Evolutionary conservation across 2,797 vertebrate species (phyloP).

Genomic region (Urosaurus nigricauda): DNA sequence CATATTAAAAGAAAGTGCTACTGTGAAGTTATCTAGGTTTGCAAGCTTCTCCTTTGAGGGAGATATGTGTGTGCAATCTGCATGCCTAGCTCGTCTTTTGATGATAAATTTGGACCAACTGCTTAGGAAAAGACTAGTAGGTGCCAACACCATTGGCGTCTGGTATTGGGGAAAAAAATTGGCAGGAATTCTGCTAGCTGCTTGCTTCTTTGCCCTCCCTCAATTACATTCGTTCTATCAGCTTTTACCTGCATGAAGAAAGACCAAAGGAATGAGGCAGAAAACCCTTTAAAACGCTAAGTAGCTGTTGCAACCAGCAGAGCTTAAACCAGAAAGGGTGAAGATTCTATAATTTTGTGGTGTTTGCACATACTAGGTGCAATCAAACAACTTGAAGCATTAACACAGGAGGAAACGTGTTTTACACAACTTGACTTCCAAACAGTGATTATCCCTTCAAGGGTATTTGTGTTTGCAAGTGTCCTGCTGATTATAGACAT

Average conservation of each 20-base stretch:
- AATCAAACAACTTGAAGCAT: slow-evolving; percentile 68
- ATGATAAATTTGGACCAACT: slow-evolving; percentile 65
- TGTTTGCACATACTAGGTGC: slow-evolving; percentile 65
- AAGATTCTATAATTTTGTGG: slow-evolving; percentile 69
- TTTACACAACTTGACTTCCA: slow-evolving; percentile 77
- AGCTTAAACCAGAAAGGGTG: slow-evolving; percentile 65
- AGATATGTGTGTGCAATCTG: slow-evolving; percentile 68
- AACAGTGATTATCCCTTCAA: slow-evolving; percentile 72
- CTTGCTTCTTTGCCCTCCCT: slow-evolving; percentile 59
- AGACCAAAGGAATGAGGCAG: slow-evolving; percentile 70
- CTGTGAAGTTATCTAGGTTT: slow-evolving; percentile 69
- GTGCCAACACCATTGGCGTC: slow-evolving; percentile 60
- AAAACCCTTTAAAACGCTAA: slow-evolving; percentile 71
- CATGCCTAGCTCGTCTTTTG: slow-evolving; percentile 66
- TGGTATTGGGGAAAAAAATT: slow-evolving; percentile 49
- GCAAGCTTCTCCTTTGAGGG: slow-evolving; percentile 73
- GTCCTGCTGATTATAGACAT: slow-evolving; percentile 74
- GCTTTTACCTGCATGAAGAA: slow-evolving; percentile 67
- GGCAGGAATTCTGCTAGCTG: slow-evolving; percentile 59
- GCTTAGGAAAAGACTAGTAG: slow-evolving; percentile 60
- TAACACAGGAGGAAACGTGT: slow-evolving; percentile 72
- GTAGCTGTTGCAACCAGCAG: slow-evolving; percentile 66
- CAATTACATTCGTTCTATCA: slow-evolving; percentile 65
- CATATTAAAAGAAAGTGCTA: slow-evolving; percentile 61
- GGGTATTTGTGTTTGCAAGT: slow-evolving; percentile 72